Evolutionary conservation across 1,140 invertebrate species (phyloP).

Genomic region (Matsumurasca onukii): DNA sequence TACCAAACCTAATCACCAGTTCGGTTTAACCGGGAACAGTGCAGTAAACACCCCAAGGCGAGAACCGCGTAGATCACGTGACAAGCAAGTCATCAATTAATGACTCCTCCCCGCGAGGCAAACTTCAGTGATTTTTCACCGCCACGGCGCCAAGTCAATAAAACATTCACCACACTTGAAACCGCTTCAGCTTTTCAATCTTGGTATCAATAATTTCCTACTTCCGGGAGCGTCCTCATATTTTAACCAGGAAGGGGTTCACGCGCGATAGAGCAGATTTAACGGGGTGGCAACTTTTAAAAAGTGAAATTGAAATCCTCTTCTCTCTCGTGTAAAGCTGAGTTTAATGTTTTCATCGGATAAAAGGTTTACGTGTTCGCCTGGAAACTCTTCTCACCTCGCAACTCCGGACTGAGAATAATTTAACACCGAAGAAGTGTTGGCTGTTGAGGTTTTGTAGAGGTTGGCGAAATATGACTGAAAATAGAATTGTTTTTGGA

Average conservation of each 20-base stretch:
- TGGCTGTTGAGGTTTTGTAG: no score
- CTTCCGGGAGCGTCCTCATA: background rate
- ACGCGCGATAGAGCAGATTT: no score
- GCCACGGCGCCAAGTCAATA: background rate
- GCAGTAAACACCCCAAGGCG: no score
- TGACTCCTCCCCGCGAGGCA: background rate
- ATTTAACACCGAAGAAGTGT: no score
- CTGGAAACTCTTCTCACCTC: background rate
- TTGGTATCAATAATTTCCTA: conserved; percentile 1
- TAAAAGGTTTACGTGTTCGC: background rate
- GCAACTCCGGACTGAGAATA: no score
- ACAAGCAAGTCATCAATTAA: conserved; percentile 3
- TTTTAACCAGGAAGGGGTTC: background rate
- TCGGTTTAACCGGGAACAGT: no score
- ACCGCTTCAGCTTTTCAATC: conserved; percentile 10
- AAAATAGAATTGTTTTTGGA: no score
- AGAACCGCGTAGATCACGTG: no score
- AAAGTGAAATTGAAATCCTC: background rate
- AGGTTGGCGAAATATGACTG: no score
- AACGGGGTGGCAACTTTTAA: background rate
- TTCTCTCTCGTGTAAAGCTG: background rate
- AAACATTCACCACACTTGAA: conserved; percentile 7
- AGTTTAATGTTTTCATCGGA: no score
- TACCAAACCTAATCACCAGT: no score
- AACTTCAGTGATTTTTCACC: conserved; percentile 4